Evolutionary conservation across 2,113 vertebrate species (phyloP).

Genomic region (Chrysochloris asiatica): DNA sequence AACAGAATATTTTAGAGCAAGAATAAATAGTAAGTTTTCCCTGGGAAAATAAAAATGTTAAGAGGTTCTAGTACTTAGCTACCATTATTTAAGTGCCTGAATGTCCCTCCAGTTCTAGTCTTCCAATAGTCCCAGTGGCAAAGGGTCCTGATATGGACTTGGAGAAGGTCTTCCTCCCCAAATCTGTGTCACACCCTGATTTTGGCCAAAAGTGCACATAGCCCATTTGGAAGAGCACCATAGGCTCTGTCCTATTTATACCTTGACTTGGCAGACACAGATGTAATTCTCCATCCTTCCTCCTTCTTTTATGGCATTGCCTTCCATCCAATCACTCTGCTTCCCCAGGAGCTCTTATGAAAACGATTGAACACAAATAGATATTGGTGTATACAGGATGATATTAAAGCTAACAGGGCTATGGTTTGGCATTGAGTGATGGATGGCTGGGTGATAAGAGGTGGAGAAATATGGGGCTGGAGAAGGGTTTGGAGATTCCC

Average conservation of each 20-base stretch:
- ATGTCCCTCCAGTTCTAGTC: too few relatives aligned
- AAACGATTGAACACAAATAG: not conserved
- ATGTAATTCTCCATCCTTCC: not conserved
- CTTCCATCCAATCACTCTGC: not conserved
- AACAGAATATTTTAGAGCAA: rapidly evolving
- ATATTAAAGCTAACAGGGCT: not conserved
- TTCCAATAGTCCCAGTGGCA: too few relatives aligned
- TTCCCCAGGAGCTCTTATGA: not conserved
- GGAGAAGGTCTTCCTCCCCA: not conserved
- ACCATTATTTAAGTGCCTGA: too few relatives aligned
- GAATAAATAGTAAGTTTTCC: not conserved
- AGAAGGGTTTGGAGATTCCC: not conserved
- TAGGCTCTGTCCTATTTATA: not conserved
- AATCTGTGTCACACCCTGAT: not conserved
- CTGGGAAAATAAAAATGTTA: not conserved
- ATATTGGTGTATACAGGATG: not conserved
- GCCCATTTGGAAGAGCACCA: too few relatives aligned
- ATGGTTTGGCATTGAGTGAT: not conserved
- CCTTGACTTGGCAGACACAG: not conserved
- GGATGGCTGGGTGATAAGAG: too few relatives aligned
- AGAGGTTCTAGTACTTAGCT: too few relatives aligned
- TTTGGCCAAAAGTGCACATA: not conserved
- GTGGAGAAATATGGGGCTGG: not conserved
- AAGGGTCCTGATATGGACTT: too few relatives aligned
- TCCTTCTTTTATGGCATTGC: not conserved